Conservation (phyloP, 1,140 invertebrate genomes). For the Nylanderia fulva region DNA sequence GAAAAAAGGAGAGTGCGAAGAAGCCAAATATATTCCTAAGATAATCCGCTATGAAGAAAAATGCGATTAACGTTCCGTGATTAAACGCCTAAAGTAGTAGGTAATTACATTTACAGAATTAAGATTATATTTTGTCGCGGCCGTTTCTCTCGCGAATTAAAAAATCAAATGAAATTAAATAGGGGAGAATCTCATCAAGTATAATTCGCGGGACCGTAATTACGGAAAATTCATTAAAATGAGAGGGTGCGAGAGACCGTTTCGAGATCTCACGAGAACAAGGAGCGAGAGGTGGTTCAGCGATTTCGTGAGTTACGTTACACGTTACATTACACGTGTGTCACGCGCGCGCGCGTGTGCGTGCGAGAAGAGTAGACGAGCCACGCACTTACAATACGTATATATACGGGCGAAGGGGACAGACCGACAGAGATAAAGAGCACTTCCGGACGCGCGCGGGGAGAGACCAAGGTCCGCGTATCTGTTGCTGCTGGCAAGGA, state of each 20-base stretch:
- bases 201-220: neutral
- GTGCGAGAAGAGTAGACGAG: neutral
- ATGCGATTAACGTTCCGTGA: neutral
- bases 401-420: slow-evolving; percentile 79
- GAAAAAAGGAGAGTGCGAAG: neutral
- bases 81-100: neutral
- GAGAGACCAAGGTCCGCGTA: slow-evolving; percentile 79
- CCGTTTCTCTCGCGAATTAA: neutral
- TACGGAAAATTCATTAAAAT: slow-evolving; percentile 27
- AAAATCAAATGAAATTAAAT: neutral
- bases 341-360: neutral
- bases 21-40: neutral
- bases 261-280: slow-evolving; percentile 3
- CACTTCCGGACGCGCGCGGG: slow-evolving; percentile 83
- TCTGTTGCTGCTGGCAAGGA: slow-evolving; percentile 76
- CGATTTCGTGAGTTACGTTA: slow-evolving; percentile 37
- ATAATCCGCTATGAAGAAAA: neutral
- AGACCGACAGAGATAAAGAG: slow-evolving; percentile 86
- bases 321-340: slow-evolving; percentile 20
- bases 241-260: too few relatives aligned
- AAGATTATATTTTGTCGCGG: neutral
- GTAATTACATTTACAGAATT: neutral
- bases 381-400: too few relatives aligned
- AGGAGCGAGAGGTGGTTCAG: slow-evolving; percentile 29
- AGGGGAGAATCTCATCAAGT: too few relatives aligned